phyloP scores from a whole-genome alignment of 2,113 vertebrate species.

The Patagioenas fasciata region DNA sequence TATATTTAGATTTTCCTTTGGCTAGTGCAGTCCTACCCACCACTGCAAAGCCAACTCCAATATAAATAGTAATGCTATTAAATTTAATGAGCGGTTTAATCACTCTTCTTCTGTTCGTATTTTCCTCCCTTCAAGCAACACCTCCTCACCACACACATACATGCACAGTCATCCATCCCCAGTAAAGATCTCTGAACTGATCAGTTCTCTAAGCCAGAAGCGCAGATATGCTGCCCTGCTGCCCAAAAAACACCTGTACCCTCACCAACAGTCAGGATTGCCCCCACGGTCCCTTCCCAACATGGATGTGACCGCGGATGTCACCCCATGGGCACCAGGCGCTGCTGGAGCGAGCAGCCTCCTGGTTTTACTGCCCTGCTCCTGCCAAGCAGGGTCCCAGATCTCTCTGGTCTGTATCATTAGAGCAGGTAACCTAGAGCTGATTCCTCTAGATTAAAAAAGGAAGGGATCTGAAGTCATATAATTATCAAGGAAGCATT shows the following conservation, averaged over 20 bases:
- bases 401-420: accelerated
- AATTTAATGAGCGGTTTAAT: not conserved
- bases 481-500: not conserved
- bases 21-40: not conserved
- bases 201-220: not conserved
- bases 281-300: not conserved
- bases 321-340: accelerated
- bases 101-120: not conserved
- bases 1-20: not conserved
- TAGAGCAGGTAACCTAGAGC: not conserved
- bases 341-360: accelerated
- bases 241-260: accelerated
- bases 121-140: not conserved
- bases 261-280: accelerated
- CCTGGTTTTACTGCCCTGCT: accelerated
- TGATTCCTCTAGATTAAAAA: not conserved
- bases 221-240: not conserved
- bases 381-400: not conserved
- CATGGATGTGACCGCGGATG: accelerated
- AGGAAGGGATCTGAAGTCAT: not conserved
- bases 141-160: not conserved
- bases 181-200: not conserved
- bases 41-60: not conserved
- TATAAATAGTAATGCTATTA: not conserved
- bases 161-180: not conserved